These are phyloP conservation scores for Clupea harengus DNA, from an alignment of 2,113 vertebrate genomes.

Conservation along the genomic window DNA sequence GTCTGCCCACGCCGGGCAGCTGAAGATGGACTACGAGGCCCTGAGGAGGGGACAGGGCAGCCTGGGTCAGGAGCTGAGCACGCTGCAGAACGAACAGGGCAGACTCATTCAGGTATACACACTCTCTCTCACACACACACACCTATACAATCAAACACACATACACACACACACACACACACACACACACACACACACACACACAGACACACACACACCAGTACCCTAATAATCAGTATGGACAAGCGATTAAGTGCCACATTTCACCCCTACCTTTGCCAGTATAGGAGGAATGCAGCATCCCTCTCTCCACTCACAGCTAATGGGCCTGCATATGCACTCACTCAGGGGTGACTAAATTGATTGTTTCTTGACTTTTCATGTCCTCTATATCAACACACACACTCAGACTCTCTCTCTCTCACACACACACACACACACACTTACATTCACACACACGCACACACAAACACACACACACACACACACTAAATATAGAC, in stretches of 20 bases:
- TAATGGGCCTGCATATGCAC: neutral
- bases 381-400: neutral
- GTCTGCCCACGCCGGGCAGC: slow-evolving; percentile 77
- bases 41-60: slow-evolving; percentile 81
- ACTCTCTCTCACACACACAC: neutral
- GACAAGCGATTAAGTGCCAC: neutral
- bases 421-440: neutral
- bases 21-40: slow-evolving; percentile 83
- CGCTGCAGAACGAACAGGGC: slow-evolving; percentile 88
- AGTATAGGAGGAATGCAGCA: neutral
- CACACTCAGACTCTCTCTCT: neutral
- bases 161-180: neutral
- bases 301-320: neutral
- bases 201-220: neutral
- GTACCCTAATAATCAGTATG: neutral
- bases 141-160: slow-evolving; percentile 22
- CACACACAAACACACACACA: neutral
- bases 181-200: neutral
- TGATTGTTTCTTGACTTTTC: slow-evolving; percentile 1
- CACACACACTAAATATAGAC: neutral
- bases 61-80: slow-evolving; percentile 86
- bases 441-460: neutral
- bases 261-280: neutral
- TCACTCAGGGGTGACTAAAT: neutral
- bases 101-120: slow-evolving; percentile 87